Evolutionary conservation across 2,797 vertebrate species (phyloP).

Genomic region (Poeciliopsis presidionis): DNA sequence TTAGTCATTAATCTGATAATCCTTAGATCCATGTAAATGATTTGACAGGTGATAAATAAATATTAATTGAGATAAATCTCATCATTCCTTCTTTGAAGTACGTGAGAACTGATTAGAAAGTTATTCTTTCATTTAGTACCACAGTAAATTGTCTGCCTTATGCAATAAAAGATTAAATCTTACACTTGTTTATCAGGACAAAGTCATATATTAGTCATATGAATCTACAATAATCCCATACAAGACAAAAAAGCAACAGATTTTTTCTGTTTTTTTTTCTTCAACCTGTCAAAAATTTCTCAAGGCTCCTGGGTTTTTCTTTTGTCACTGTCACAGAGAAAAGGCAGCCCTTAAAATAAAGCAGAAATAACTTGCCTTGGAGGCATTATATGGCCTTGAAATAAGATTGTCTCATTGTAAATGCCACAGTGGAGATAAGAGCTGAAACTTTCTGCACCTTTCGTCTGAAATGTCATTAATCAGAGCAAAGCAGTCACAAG

Average conservation of each 20-base stretch:
- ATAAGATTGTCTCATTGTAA: slow-evolving; percentile 32
- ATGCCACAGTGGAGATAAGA: slow-evolving; percentile 35
- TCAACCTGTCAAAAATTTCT: slow-evolving; percentile 29
- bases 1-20: not conserved
- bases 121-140: not conserved
- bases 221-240: not conserved
- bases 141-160: not conserved
- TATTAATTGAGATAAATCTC: not conserved
- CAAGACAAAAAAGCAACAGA: not conserved
- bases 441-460: slow-evolving; percentile 31
- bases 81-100: not conserved
- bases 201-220: not conserved
- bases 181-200: not conserved
- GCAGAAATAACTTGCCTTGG: slow-evolving; percentile 10
- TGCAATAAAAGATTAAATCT: not conserved
- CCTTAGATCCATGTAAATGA: not conserved
- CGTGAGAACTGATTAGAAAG: not conserved
- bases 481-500: slow-evolving; percentile 19
- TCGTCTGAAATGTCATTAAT: slow-evolving; percentile 26
- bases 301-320: slow-evolving; percentile 14
- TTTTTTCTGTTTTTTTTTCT: slow-evolving; percentile 22
- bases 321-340: slow-evolving; percentile 2
- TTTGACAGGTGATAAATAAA: not conserved
- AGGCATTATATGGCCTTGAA: slow-evolving; percentile 14
- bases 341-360: slow-evolving; percentile 40